These are phyloP conservation scores for Spisula solida DNA, from an alignment of 2,888 invertebrate genomes.

Conservation along the genomic window DNA sequence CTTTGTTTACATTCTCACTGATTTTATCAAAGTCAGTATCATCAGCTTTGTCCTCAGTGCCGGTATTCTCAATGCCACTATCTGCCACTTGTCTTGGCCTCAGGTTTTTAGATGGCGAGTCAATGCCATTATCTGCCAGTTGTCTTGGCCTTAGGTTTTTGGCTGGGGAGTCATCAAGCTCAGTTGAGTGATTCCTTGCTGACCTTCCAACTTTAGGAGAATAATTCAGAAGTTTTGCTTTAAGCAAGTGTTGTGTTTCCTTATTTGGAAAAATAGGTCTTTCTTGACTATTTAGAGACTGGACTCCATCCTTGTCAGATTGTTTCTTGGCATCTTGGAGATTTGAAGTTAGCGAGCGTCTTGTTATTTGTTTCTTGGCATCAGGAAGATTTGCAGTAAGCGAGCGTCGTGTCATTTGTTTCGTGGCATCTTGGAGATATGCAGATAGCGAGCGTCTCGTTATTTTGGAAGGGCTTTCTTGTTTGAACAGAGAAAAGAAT, in stretches of 20 bases:
- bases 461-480: neutral
- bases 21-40: neutral
- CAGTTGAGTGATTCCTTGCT: neutral
- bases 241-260: no score
- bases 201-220: neutral
- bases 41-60: neutral
- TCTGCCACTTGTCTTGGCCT: neutral
- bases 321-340: no score
- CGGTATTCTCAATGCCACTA: neutral
- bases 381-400: no score
- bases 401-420: neutral
- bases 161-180: slow-evolving; percentile 33
- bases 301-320: no score
- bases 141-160: slow-evolving; percentile 43
- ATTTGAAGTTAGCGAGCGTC: no score
- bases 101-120: slow-evolving; percentile 46
- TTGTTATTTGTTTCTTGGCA: neutral
- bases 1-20: neutral
- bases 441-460: no score
- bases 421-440: neutral
- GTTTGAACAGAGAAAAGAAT: neutral
- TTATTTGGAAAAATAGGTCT: no score
- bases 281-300: no score
- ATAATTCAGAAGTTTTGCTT: neutral
- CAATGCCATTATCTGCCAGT: neutral